A percentile compares a stretch with the other conserved stretches of the same genome.
These are phyloP conservation scores for Physeter macrocephalus DNA, from an alignment of 2,113 vertebrate species.

Conservation along the genomic window DNA sequence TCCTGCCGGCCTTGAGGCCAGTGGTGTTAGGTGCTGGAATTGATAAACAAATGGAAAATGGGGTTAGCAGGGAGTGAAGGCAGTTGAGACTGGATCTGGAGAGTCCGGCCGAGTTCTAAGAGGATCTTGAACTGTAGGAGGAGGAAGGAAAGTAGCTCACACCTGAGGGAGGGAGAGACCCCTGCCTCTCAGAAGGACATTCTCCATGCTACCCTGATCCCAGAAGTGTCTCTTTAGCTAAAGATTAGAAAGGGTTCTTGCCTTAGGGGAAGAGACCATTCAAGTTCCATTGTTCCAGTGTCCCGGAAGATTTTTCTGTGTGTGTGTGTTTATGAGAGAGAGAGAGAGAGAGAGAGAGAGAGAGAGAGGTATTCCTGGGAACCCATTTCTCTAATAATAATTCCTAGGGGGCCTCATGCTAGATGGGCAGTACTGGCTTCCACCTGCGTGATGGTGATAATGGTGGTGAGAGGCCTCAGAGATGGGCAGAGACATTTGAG, in stretches of 20 bases:
- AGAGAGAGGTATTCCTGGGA: background rate
- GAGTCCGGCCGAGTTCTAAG: background rate
- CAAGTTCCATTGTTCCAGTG: background rate
- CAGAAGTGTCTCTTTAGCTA: background rate
- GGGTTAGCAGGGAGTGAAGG: background rate
- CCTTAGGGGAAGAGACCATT: background rate
- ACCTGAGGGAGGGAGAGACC: background rate
- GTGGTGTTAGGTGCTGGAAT: background rate
- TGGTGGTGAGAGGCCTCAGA: background rate
- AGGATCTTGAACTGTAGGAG: background rate
- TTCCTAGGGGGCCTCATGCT: background rate
- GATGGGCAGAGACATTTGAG: background rate
- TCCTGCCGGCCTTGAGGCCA: background rate
- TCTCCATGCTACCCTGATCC: background rate
- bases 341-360: too few species aligned
- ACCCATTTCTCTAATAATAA: background rate
- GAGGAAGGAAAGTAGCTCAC: background rate
- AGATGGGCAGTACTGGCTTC: background rate
- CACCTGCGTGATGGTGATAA: background rate
- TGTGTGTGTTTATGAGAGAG: background rate
- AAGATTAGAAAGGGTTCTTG: background rate
- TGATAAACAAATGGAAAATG: background rate
- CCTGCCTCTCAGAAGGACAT: background rate
- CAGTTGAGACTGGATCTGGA: background rate
- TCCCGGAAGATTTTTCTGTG: background rate